Conservation (phyloP, 2,888 invertebrate species). For the Proisotoma minuta region DNA sequence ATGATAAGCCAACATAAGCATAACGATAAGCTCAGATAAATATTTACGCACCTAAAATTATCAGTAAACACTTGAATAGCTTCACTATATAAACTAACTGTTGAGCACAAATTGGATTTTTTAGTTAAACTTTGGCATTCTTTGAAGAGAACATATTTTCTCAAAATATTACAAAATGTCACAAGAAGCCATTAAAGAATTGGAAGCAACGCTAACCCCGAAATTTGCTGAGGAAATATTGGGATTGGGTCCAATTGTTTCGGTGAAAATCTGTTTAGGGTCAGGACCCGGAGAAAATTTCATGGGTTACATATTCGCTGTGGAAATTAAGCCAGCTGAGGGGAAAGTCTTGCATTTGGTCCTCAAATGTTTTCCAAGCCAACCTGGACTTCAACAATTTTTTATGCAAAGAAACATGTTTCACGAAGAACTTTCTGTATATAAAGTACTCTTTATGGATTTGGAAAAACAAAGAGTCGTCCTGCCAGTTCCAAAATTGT, state of each 20-base stretch:
- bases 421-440: slow-evolving; percentile 10
- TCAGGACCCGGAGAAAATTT: slow-evolving; percentile 21
- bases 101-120: too few species aligned
- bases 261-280: slow-evolving; percentile 2
- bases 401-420: slow-evolving; percentile 6
- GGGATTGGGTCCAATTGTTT: slow-evolving; percentile 15
- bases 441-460: background rate
- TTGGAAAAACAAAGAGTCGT: background rate
- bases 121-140: too few species aligned
- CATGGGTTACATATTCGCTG: slow-evolving; percentile 20
- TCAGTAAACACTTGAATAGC: too few species aligned
- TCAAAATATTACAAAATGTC: too few species aligned
- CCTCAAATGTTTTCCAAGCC: slow-evolving; percentile 11
- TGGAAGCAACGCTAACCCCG: too few species aligned
- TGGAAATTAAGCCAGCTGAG: background rate
- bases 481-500: slow-evolving; percentile 17
- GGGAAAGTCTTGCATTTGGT: slow-evolving; percentile 10
- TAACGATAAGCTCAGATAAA: too few species aligned
- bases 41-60: too few species aligned
- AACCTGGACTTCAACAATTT: background rate
- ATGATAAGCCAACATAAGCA: too few species aligned
- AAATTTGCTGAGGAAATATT: too few species aligned
- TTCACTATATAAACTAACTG: too few species aligned
- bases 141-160: too few species aligned
- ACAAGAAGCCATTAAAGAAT: too few species aligned